Conservation (phyloP, 2,113 vertebrate species). For the Oplegnathus fasciatus region DNA sequence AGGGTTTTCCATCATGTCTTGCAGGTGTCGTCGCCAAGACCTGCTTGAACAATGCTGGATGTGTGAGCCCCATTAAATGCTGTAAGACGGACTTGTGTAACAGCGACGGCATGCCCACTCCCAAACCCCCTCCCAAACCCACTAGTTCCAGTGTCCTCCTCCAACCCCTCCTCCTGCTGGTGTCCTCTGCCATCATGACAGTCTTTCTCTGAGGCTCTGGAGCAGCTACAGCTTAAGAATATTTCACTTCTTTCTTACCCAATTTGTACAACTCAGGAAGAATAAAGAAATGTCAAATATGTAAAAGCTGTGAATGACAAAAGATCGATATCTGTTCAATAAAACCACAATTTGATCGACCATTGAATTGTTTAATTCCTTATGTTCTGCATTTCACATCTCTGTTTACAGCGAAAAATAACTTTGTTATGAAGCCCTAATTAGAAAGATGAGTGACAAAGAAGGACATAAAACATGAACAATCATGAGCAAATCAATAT, state of each 20-base stretch:
- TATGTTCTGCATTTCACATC: background rate
- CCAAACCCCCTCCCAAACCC: too few species aligned
- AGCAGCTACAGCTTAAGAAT: background rate
- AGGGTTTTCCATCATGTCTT: background rate
- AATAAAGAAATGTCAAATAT: background rate
- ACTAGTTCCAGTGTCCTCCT: constrained; percentile 40
- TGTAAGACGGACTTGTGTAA: constrained; percentile 62
- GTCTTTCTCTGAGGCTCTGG: constrained; percentile 46
- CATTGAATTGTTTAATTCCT: constrained; percentile 7
- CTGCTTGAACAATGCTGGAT: rapidly evolving
- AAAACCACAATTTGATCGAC: background rate
- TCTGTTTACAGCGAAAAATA: background rate
- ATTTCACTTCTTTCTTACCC: background rate
- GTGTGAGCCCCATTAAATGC: background rate
- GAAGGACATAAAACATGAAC: too few species aligned
- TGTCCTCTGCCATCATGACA: constrained; percentile 37
- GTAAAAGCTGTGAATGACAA: background rate
- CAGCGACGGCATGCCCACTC: too few species aligned
- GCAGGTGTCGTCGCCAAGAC: background rate
- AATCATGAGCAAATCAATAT: background rate
- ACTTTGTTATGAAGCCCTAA: background rate
- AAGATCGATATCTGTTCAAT: background rate
- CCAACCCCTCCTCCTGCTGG: constrained; percentile 49
- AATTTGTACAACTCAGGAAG: background rate
- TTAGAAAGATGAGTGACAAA: background rate